Evolutionary conservation across 2,888 invertebrate species (phyloP), one percentile per base, ranked within the genome.

Genomic region (Sesia bembeciformis): DNA sequence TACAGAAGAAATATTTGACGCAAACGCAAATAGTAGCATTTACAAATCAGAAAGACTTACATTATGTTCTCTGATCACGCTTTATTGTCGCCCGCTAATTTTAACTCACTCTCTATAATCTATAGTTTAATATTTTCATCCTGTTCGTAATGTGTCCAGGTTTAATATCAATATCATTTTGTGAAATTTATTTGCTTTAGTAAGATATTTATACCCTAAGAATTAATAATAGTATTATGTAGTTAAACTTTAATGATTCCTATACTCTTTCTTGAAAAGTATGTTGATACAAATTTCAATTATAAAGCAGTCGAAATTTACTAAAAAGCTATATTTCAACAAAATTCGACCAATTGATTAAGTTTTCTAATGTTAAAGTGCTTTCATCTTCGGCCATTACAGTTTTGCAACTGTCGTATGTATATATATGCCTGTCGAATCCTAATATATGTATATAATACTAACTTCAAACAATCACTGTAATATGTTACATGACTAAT

Each of bases 401-500:
- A 46, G 46, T 46, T 46, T 4, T 46, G 53, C 62, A 64, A 64
- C 57, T 60, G 54, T 62, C 62, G 57, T 65, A 62, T 69, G 67
- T 68, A 67, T 68, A 67, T 66, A 64, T 63, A 59, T 65, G 60
- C 55, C 58, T 63, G 57, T 65, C 53, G 56, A 60, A 59, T 60
- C 57, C 59, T 57, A 60, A 63, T 61, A 55, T 63, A 60, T 67
- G 63, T 77, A 72, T 72, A 72, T 72, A 72, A 63, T 66, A 70
- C 58, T 76, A 76, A 77, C 64, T 70, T 71, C 64, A 71, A 68
- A 72, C 67, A 67, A 72, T 76, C 70, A 72, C 71, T 83, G 82
- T 85, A 81, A 69, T 71, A 74, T 77, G 77, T 81, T 79, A 83
- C 74, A 75, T 71, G 69, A 78, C 67, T 82, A 81, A 81, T 70